Base-by-base conservation (phyloP, 1,140 invertebrate species). In the Conus ventricosus region DNA sequence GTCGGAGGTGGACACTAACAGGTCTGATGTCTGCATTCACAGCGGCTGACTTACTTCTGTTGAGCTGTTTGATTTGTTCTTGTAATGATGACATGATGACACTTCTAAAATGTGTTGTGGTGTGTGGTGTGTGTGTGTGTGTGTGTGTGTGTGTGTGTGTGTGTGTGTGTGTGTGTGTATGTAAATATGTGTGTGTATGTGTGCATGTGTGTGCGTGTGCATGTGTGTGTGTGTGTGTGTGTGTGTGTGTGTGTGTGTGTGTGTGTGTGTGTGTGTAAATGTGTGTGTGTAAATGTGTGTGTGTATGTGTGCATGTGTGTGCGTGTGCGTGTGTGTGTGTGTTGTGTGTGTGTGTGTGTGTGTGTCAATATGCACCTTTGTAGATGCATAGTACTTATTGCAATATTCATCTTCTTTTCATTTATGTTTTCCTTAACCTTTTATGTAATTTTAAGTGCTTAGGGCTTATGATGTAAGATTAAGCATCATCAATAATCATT, bases 1-100 rank as follows among this genome's bases (percentile, higher is more conserved):
- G 17, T 90, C 89, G 5, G 93, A 94, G 39, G 75, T 89, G 5
- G 90, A 91, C 60, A 89, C 89, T 15, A 89, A 91, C 78, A 91
- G 90, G 92, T 93, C 87, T 88, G 91, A 39, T 89, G 39, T 63
- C 20, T 80, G 78, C 8, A 8, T 51, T 15, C 3, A 39, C 39
- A 39, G 39, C 39, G 39, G 39, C 39, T 39, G 39, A 39, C 20
- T 11, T 63, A 20, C 20, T 11, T 63, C 60, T 63, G 60, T 63
- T 63, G 60, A 20, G 11, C 60, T 63, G 60, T 63, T 63, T 15
- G 11, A 20, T 63, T 11, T 63, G 60, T 63, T 11, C 11, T 11
- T 4, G 60, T 20, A 67, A 67, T 13, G 60, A 23, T 13, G 39
- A 39, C 39, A 67, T 13, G 60, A 23, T 13, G 39, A 39, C 39